These are phyloP conservation scores for Acyrthosiphon pisum DNA, from an alignment of 1,140 invertebrate genomes.

Conservation along the genomic window DNA sequence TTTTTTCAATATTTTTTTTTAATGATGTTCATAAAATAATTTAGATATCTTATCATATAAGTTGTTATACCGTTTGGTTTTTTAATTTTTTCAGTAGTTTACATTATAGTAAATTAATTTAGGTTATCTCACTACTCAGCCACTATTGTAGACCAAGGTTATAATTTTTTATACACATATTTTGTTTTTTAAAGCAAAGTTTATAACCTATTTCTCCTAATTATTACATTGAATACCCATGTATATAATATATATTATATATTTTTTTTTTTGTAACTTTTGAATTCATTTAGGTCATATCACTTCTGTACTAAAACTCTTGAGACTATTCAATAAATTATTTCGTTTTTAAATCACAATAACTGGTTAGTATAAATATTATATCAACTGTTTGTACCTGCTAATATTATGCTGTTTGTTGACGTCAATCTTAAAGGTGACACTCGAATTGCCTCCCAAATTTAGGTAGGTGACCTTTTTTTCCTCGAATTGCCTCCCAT, in stretches of 20 bases:
- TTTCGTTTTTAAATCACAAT: not conserved
- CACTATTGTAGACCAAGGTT: not conserved
- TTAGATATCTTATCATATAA: not conserved
- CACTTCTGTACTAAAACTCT: constrained; percentile 28
- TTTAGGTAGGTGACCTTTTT: no score
- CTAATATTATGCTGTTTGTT: not conserved
- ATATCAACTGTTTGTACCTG: not conserved
- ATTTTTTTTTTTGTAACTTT: not conserved
- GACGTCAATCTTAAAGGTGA: not conserved
- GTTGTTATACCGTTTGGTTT: not conserved
- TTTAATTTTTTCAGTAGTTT: not conserved
- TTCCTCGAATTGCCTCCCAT: no score
- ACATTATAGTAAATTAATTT: not conserved
- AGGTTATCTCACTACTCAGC: not conserved
- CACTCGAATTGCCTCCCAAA: no score
- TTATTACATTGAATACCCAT: not conserved
- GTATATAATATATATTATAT: no score
- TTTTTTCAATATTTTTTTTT: constrained; percentile 4
- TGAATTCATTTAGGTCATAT: constrained; percentile 30
- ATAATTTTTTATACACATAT: not conserved
- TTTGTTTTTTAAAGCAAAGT: not conserved
- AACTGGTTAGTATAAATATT: no score
- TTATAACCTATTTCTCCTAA: not conserved
- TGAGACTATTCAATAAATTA: constrained; percentile 43
- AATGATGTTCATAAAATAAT: not conserved